Conservation (phyloP, 2,888 invertebrate species). For the Coelinius sp. region DNA sequence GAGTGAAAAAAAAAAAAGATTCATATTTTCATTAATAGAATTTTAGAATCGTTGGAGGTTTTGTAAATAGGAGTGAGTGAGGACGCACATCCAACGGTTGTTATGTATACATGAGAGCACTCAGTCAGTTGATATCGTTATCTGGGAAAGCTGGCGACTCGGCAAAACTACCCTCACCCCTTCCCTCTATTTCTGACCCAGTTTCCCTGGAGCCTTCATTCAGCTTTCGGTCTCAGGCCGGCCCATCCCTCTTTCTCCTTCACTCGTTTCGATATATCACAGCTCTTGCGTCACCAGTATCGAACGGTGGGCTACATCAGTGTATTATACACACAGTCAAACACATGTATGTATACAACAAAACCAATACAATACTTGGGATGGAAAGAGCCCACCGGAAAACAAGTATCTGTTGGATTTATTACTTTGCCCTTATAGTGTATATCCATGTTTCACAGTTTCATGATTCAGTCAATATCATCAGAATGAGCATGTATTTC, state of each 20-base stretch:
- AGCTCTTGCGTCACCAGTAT: constrained; percentile 60
- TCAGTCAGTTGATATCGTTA: constrained; percentile 44
- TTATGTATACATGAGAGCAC: background rate
- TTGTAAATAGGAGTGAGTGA: background rate
- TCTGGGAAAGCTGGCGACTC: constrained; percentile 50
- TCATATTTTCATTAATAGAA: no score
- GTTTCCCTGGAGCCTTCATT: constrained; percentile 59
- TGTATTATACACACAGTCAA: constrained; percentile 23
- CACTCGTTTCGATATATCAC: constrained; percentile 36
- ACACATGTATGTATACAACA: background rate
- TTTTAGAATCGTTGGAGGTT: background rate
- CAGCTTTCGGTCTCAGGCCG: constrained; percentile 58
- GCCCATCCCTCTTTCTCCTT: constrained; percentile 30
- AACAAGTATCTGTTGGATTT: background rate
- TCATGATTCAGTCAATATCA: background rate
- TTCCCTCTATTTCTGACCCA: constrained; percentile 53
- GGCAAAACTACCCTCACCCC: constrained; percentile 43
- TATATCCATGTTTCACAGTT: background rate
- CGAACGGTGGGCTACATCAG: constrained; percentile 52
- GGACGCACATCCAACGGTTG: constrained; percentile 21
- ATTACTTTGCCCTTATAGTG: background rate
- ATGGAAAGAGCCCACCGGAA: background rate
- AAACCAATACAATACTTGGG: background rate
- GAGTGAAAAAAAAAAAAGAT: no score
- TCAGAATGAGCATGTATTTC: background rate